These are phyloP conservation scores for Entomobrya multifasciata DNA, from an alignment of 2,888 invertebrate genomes.

Conservation along the genomic window DNA sequence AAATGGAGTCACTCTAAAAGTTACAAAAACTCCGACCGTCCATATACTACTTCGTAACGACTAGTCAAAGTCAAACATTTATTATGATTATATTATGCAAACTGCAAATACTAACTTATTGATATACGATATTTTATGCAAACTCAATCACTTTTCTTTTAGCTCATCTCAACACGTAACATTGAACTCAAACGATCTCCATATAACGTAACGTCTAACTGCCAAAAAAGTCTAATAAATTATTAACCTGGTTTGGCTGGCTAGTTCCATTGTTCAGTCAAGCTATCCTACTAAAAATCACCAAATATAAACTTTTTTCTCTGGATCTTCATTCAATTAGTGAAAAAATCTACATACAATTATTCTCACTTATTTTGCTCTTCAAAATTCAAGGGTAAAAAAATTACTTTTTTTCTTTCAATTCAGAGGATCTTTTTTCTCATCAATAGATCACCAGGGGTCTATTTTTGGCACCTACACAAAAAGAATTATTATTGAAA, in stretches of 20 bases:
- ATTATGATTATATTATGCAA: slow-evolving; percentile 24
- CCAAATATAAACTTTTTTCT: neutral
- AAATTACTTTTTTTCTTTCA: slow-evolving; percentile 7
- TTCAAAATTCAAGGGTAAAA: slow-evolving; percentile 13
- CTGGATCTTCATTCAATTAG: slow-evolving; percentile 6
- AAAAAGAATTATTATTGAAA: no score
- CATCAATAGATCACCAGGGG: slow-evolving; percentile 34
- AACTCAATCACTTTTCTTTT: slow-evolving; percentile 36
- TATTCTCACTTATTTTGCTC: neutral
- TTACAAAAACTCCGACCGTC: slow-evolving; percentile 47
- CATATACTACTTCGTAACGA: no score
- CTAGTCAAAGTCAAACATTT: slow-evolving; percentile 23
- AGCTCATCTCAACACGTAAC: neutral
- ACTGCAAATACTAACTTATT: neutral
- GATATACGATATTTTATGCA: neutral
- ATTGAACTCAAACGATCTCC: neutral
- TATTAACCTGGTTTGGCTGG: neutral
- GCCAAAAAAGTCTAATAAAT: slow-evolving; percentile 24
- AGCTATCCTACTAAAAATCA: neutral
- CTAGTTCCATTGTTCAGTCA: neutral
- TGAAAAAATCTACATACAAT: neutral
- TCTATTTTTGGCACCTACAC: slow-evolving; percentile 21
- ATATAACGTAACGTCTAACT: slow-evolving; percentile 9
- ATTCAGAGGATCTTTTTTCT: neutral
- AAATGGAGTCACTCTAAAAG: slow-evolving; percentile 48